Percentiles rank a stretch among this genome's conserved stretches.
Conservation (phyloP, 1,140 invertebrate species). For the Caenorhabditis inopinata region DNA sequence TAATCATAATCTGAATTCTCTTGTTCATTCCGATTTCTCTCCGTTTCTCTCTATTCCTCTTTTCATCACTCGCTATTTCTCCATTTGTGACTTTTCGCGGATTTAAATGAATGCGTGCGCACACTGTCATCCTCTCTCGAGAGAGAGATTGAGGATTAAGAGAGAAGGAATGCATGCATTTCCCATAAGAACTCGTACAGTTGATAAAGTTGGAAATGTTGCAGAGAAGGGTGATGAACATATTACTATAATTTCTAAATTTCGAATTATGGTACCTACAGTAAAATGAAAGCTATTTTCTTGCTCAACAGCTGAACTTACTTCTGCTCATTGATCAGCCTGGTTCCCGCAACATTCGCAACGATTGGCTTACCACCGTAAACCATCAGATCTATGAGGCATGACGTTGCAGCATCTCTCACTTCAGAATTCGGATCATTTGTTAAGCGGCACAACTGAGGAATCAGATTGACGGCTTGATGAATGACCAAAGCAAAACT, state of each 20-base stretch:
- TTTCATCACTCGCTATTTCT: background rate
- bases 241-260: no score
- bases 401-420: background rate
- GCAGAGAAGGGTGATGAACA: no score
- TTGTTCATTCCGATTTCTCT: background rate
- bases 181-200: conserved; percentile 11
- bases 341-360: background rate
- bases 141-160: no score
- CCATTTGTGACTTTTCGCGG: background rate
- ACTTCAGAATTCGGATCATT: conserved; percentile 29
- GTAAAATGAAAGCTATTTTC: no score
- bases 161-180: no score
- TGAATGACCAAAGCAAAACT: background rate
- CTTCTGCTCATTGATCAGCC: conserved; percentile 6
- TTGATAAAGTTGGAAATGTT: no score
- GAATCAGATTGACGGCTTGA: background rate
- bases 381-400: conserved; percentile 2
- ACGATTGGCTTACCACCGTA: background rate
- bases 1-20: conserved; percentile 16
- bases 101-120: background rate
- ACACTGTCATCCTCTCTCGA: no score
- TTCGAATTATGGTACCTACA: no score
- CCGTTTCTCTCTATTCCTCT: background rate
- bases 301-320: no score
- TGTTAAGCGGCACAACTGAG: background rate